Evolutionary conservation across 2,113 vertebrate genomes (phyloP), one percentile per base, ranked within the genome.

Genomic region (Boulengeromyrus knoepffleri): DNA sequence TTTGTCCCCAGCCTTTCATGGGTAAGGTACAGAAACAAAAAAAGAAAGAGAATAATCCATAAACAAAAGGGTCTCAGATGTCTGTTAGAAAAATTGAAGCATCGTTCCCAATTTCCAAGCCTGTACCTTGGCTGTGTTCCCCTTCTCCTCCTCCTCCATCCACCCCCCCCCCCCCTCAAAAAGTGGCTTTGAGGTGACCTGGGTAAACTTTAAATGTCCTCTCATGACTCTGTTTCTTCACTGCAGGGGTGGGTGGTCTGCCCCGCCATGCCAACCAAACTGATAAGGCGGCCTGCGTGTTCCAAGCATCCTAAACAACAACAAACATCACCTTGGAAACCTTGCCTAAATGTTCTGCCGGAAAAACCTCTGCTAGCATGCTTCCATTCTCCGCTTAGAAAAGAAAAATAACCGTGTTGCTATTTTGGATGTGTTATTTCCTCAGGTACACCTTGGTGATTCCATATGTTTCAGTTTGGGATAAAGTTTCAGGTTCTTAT

Each of bases 221-320:
- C 80, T 89, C 66, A n/a, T 92, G 94, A 93, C 92, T 77, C 90
- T 8, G 88, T 90, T 92, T 90, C 92, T 92, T 90, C 92, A 90
- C n/a, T 50, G n/a, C 87, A 91, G 77, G 91, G 80, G 88, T 95
- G 95, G 95, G 94, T 95, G 95, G 94, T 95, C 95, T 85, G 10
- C 21, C 88, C 56, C 66, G 49, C 52, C 27, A 89, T 42, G 42
- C 80, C 13, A 45, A 83, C 89, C 50, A 53, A 85, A 83, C 50
- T 39, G 46, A 89, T 53, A 89, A 77, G 88, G 45, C 15, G 66
- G 1, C 52, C 86, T 88, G 52, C 6, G 31, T 45, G 52, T 62
- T 52, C 47, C 74, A 19, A 45, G n/a, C 49, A 45, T 56, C 49
- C 58, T 89, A 80, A 53, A 56, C 70, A 56, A 50, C 70, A 77